phyloP scores from a whole-genome alignment of 92 coral and sea anemone species.

The Montipora capitata region DNA sequence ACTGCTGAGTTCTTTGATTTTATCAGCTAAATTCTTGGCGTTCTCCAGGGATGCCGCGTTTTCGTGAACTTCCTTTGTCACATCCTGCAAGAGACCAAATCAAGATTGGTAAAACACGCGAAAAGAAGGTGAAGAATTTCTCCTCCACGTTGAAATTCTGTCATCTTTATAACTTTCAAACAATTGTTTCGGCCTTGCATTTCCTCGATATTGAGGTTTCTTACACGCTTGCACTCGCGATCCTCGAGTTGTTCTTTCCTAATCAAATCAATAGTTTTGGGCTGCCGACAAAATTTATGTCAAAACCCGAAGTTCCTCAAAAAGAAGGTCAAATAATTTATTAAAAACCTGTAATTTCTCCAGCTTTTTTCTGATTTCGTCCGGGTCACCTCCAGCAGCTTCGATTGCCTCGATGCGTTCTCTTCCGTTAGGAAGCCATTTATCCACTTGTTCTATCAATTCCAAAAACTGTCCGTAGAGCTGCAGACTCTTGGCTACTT shows the following conservation, averaged over 20 bases:
- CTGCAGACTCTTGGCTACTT: constrained; percentile 87
- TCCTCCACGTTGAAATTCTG: no score
- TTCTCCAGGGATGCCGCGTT: constrained; percentile 85
- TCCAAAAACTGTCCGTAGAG: constrained; percentile 86
- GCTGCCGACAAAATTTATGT: no score
- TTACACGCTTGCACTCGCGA: no score
- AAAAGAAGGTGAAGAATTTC: not conserved
- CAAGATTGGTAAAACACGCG: not conserved
- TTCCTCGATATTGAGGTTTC: no score
- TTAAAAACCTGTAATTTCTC: constrained; percentile 81
- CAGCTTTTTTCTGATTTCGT: constrained; percentile 84
- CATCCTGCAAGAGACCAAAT: constrained; percentile 61
- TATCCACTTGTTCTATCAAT: constrained; percentile 81
- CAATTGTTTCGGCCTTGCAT: no score
- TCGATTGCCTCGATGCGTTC: constrained; percentile 75
- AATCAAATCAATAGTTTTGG: no score
- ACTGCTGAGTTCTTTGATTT: constrained; percentile 83
- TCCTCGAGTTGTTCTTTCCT: no score
- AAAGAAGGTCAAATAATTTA: not conserved
- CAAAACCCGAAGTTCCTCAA: not conserved
- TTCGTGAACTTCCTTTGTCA: constrained; percentile 85
- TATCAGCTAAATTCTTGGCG: constrained; percentile 84
- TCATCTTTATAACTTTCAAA: no score
- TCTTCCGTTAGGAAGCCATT: constrained; percentile 92
- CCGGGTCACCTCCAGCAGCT: constrained; percentile 87